Evolutionary conservation across 2,888 invertebrate genomes (phyloP).

Genomic region (Bugula neritina): DNA sequence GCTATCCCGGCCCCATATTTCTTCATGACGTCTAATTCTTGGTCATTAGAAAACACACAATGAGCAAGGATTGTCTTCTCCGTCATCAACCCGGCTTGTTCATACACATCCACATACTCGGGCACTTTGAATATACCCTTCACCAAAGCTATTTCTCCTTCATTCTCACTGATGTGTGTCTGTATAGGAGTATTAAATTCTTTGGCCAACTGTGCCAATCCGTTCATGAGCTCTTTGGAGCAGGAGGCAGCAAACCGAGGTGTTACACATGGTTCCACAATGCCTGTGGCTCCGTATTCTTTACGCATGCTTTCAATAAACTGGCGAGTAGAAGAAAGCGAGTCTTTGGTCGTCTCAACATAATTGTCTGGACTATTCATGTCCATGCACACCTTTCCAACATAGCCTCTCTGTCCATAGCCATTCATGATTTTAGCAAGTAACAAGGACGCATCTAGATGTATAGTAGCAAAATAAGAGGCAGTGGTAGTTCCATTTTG

Average conservation of each 20-base stretch:
- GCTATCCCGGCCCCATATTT: conserved; percentile 65
- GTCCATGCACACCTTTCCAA: conserved; percentile 83
- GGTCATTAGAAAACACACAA: conserved; percentile 67
- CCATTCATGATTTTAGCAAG: conserved; percentile 63
- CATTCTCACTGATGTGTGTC: conserved; percentile 80
- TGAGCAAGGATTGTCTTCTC: conserved; percentile 77
- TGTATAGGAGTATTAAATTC: conserved; percentile 68
- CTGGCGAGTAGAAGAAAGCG: conserved; percentile 36
- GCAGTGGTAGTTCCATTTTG: conserved; percentile 80
- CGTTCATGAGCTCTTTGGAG: conserved; percentile 64
- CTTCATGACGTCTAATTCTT: conserved; percentile 64
- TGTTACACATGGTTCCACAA: conserved; percentile 73
- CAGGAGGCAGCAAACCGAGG: conserved; percentile 78
- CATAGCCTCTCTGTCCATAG: conserved; percentile 70
- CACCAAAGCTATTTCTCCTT: conserved; percentile 66
- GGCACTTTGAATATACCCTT: conserved; percentile 59
- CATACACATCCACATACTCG: conserved; percentile 71
- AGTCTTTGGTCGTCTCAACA: conserved; percentile 55
- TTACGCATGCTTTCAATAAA: conserved; percentile 28
- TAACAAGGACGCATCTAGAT: conserved; percentile 64
- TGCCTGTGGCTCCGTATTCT: conserved; percentile 57
- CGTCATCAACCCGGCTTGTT: conserved; percentile 67
- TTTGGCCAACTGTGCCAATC: conserved; percentile 65
- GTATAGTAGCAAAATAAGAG: conserved; percentile 77
- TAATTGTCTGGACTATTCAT: conserved; percentile 57